Base-by-base conservation (phyloP, 1,140 invertebrate species). In the Druon quercuslanigerum region DNA sequence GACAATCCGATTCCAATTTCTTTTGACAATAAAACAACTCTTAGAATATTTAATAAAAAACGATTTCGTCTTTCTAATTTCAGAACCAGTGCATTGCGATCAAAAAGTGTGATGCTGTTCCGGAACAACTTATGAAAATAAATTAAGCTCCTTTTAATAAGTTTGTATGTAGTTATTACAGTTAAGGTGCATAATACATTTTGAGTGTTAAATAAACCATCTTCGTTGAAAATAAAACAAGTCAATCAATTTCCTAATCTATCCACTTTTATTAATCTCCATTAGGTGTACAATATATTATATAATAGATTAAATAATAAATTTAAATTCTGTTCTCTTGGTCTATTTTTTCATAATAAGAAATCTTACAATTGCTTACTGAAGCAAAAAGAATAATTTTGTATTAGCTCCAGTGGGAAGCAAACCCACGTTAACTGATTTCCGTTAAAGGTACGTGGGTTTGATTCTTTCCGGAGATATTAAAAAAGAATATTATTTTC, bases 81-180 rank as follows among this genome's bases (percentile, higher is more conserved):
- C 84, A 89, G 87, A 89, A 74, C 78, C 82, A 84, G 77, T 77
- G 78, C 72, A 80, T 75, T 76, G 83, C 78, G 79, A 76, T 82
- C 75, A 83, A 80, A 84, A 60, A 80, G 71, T 77, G 78, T 80
- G 81, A 77, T 50, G 78, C 86, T 85, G 82, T 81, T 85, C 81
- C 85, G 82, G 83, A 87, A 86, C 86, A 83, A 86, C 83, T 86
- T 85, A 87, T 85, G 85, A 87, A 85, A 83, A 86, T 89, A 79
- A 79, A 88, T 88, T 89, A 90, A 86, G 86, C 86, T 88, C 87
- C 83, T 89, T 90, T 90, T 86, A 85, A 88, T 89, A 89, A 90
- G 87, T 90, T 90, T 89, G 88, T 90, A 90, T 88, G 89, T 90
- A 90, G 89, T 87, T 88, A 81, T 86, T 87, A 86, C 76, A 79